Percentiles rank a stretch among this genome's conserved stretches.
Conservation (phyloP, 2,888 invertebrate genomes). For the Cosmia pyralina region DNA sequence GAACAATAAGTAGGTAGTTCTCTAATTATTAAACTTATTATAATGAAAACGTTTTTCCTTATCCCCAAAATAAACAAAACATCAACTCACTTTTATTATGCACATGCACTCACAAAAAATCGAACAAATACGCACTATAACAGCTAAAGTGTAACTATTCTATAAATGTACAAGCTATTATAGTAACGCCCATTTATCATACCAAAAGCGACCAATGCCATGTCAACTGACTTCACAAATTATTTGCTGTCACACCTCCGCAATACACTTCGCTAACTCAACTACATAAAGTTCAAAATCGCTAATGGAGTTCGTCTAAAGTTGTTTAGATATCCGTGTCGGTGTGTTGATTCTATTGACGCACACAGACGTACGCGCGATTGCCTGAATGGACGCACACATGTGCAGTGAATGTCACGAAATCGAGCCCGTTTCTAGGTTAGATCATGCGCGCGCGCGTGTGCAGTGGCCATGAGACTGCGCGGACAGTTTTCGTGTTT, state of each 20-base stretch:
- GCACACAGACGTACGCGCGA: conserved; percentile 72
- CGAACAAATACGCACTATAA: conserved; percentile 55
- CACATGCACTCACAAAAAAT: conserved; percentile 47
- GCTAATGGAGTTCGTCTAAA: conserved; percentile 37
- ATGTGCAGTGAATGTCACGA: conserved; percentile 85
- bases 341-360: conserved; percentile 71
- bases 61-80: neutral
- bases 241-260: conserved; percentile 64
- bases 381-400: conserved; percentile 78
- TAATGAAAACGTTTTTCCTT: no score
- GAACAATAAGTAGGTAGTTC: no score
- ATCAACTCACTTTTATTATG: conserved; percentile 45
- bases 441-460: conserved; percentile 85
- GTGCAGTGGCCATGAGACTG: conserved; percentile 73
- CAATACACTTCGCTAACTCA: conserved; percentile 51
- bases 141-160: conserved; percentile 73
- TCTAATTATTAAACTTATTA: neutral
- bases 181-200: conserved; percentile 86
- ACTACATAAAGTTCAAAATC: conserved; percentile 61
- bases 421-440: conserved; percentile 89
- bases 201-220: conserved; percentile 88
- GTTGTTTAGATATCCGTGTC: conserved; percentile 63
- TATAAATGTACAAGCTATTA: conserved; percentile 78
- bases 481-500: conserved; percentile 56
- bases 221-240: conserved; percentile 77